Conservation (phyloP, 2,888 invertebrate species). For the Boloria selene region DNA sequence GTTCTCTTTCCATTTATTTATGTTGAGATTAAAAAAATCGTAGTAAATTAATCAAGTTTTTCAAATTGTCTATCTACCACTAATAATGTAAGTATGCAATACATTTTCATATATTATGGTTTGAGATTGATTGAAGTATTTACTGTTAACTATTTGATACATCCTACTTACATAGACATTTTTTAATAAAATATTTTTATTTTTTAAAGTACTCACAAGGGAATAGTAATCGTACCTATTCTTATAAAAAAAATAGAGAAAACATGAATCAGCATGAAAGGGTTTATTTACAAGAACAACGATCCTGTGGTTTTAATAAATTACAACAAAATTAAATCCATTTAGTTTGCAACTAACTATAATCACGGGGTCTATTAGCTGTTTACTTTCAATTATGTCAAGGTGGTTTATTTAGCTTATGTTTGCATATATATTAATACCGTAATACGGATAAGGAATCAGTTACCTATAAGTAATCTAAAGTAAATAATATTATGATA, state of each 20-base stretch:
- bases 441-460: background rate
- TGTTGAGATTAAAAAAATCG: no score
- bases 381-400: conserved; percentile 41
- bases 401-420: conserved; percentile 36
- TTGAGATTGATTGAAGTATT: no score
- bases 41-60: no score
- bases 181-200: no score
- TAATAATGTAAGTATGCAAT: no score
- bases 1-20: no score
- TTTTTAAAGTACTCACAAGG: no score
- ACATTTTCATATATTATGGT: no score
- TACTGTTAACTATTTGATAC: no score
- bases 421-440: conserved; percentile 13
- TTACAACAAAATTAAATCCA: conserved; percentile 45
- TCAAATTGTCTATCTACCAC: no score
- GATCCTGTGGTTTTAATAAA: conserved; percentile 61
- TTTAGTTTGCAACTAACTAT: conserved; percentile 26
- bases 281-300: conserved; percentile 43
- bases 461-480: background rate
- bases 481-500: background rate
- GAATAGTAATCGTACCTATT: no score
- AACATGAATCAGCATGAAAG: conserved; percentile 33
- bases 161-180: no score
- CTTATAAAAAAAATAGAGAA: background rate
- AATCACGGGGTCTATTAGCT: conserved; percentile 20